A percentile compares a stretch with the other conserved stretches of the same genome.
phyloP scores from a whole-genome alignment of 1,140 invertebrate species.

The Heliconius eleuchia region DNA sequence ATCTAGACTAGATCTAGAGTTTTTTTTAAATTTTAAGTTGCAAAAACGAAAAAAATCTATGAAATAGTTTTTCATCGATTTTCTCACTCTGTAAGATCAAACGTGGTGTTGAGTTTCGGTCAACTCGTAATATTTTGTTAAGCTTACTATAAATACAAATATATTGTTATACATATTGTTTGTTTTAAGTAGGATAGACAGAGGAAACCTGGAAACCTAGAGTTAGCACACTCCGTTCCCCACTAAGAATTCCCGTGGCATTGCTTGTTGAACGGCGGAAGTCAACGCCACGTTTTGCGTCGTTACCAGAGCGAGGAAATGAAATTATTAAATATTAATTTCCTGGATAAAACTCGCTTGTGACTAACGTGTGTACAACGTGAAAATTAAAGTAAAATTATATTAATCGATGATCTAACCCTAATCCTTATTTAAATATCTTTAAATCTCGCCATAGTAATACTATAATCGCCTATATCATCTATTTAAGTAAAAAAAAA shows the following conservation, averaged over 20 bases:
- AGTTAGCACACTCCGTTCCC: neutral
- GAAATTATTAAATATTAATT: neutral
- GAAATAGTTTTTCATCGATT: too few species aligned
- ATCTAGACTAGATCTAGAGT: too few species aligned
- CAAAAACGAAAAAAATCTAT: too few species aligned
- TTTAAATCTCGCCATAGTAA: neutral
- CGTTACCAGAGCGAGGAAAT: neutral
- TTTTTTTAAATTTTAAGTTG: too few species aligned
- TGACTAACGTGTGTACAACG: too few species aligned
- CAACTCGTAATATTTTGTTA: too few species aligned
- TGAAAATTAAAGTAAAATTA: neutral
- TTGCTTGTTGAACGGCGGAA: neutral
- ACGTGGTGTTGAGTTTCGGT: too few species aligned
- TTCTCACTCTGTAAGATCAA: too few species aligned
- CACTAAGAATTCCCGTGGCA: neutral
- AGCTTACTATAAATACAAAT: too few species aligned
- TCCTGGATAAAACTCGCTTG: too few species aligned
- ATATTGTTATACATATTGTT: too few species aligned
- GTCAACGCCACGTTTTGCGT: neutral
- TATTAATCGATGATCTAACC: neutral
- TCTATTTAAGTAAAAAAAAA: neutral
- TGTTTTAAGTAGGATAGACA: neutral
- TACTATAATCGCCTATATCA: neutral
- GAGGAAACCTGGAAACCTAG: neutral
- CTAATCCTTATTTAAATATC: neutral